Evolutionary conservation across 2,797 vertebrate species (phyloP).

Genomic region (Balearica regulorum): DNA sequence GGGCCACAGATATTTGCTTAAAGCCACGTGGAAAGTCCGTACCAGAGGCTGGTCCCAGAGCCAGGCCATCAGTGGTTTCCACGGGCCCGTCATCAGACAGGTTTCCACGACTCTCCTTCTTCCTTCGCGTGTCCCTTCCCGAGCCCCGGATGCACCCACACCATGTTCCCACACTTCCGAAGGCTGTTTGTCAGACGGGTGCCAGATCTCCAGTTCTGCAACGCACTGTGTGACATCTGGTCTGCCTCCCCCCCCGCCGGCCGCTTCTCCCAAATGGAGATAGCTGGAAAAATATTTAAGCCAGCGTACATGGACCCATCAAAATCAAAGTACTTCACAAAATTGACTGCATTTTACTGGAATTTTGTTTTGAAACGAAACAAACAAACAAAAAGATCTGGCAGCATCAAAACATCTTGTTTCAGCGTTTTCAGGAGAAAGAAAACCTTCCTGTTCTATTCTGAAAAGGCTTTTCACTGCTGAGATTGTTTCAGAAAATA

Average conservation of each 20-base stretch:
- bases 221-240: not conserved
- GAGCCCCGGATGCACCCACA: not conserved
- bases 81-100: accelerated
- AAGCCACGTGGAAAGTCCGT: not conserved
- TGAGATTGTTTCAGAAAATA: conserved; percentile 34
- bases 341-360: not conserved
- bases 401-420: conserved; percentile 8
- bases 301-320: not conserved
- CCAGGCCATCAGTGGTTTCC: not conserved
- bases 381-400: conserved; percentile 23
- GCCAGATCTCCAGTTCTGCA: conserved; percentile 3
- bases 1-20: not conserved
- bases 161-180: not conserved
- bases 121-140: not conserved
- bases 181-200: not conserved
- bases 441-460: conserved; percentile 9
- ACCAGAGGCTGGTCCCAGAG: not conserved
- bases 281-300: not conserved
- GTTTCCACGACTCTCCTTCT: not conserved
- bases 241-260: not conserved
- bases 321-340: conserved; percentile 20
- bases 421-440: not conserved
- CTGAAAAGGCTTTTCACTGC: conserved; percentile 28
- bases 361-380: not conserved
- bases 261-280: not conserved